Percentiles rank a stretch among this genome's conserved stretches.
Evolutionary conservation across 2,888 invertebrate genomes (phyloP).

Genomic region (Gibbula magus): DNA sequence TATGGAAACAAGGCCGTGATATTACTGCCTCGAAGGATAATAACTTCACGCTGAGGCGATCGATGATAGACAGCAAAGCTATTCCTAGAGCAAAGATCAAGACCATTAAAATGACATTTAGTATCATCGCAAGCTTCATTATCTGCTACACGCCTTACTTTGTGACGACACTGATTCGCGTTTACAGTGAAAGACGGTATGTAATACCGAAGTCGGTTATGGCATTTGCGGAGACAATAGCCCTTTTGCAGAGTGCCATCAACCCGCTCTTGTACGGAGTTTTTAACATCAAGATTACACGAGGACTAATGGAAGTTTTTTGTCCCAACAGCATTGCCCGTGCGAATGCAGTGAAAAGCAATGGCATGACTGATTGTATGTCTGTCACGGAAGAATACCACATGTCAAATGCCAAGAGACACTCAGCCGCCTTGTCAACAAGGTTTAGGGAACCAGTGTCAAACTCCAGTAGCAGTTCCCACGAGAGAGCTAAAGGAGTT

Average conservation of each 20-base stretch:
- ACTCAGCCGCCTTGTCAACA: conserved; percentile 3
- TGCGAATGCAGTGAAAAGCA: conserved; percentile 34
- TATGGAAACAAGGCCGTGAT: conserved; percentile 72
- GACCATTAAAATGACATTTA: conserved; percentile 76
- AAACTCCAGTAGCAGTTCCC: conserved; percentile 48
- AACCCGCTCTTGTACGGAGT: conserved; percentile 76
- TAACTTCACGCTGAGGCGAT: conserved; percentile 43
- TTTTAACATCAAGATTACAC: conserved; percentile 73
- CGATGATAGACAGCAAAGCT: conserved; percentile 65
- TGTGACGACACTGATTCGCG: conserved; percentile 74
- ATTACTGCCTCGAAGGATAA: conserved; percentile 40
- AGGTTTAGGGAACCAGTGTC: conserved; percentile 37
- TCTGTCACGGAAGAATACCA: conserved; percentile 39
- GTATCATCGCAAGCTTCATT: conserved; percentile 75
- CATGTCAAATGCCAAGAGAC: neutral
- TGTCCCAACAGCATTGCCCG: conserved; percentile 45
- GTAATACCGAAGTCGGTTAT: conserved; percentile 69
- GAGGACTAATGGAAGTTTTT: conserved; percentile 60
- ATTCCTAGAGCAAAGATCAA: conserved; percentile 76
- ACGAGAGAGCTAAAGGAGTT: conserved; percentile 26
- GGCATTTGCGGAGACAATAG: conserved; percentile 73
- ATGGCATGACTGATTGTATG: conserved; percentile 43
- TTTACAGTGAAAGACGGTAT: conserved; percentile 73
- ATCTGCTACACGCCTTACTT: conserved; percentile 77
- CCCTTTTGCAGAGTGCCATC: conserved; percentile 73